Evolutionary conservation across 92 coral and sea anemone species (phyloP), one percentile per base, ranked within the genome.

Genomic region (Scolanthus callimorphus): DNA sequence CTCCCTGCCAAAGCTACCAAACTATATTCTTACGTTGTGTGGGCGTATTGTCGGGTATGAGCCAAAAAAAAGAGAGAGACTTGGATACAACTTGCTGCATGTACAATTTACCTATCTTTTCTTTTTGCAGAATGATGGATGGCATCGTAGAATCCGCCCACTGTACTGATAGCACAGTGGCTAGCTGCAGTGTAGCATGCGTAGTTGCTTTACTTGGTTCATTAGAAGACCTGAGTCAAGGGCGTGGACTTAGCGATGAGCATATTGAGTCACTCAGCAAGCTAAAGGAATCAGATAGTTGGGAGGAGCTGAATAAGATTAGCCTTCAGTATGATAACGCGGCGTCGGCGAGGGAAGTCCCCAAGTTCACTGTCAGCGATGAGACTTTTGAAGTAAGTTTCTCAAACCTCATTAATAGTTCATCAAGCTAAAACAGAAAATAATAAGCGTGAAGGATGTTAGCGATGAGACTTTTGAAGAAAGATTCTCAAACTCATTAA

Each of bases 141-240:
- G 99, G 99, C 45, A 74, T 94, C 4, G 94, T 84, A 55, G 99
- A 88, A 64, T 94, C 96, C 26, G 89, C 94, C 26, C 99, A 83
- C 69, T 88, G 96, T 62, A 49, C 72, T 47, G 99, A 94, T 62
- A 71, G 88, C 60, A 89, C 83, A 17, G 95, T 94, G 67, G 99
- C 86, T 51, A 87, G 99, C 77, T 90, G 99, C 46, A 94, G 99
- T 55, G 96, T 94, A 59, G 99, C 99, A 57, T 94, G 99, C 71
- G 96, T 94, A 13, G 96, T 94, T 60, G 96, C 99, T 44, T 71
- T 94, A 12, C 81, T 94, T 11, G 96, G 97, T 38, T 94, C 99
- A 13, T 59, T 94, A 38, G 99, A 94, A 39, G 99, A 94, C 62
- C 78, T 94, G 39, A 89, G 94, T 51, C 99, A 84, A 60, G 99